Evolutionary conservation across 2,888 invertebrate species (phyloP).

Genomic region (Girardia tigrina): DNA sequence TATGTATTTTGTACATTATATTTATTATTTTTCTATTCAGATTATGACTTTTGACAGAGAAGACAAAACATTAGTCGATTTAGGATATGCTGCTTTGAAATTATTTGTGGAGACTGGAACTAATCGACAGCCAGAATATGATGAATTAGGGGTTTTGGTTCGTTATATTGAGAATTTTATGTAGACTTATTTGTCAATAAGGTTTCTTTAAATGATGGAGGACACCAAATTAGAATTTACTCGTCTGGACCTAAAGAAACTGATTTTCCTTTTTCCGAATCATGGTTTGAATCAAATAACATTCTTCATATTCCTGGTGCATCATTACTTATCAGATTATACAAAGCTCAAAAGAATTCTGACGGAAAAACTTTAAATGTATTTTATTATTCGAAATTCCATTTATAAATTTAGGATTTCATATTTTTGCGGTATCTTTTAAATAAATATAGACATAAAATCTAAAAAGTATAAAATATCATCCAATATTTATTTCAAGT

Average conservation of each 20-base stretch:
- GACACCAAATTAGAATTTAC: conserved; percentile 46
- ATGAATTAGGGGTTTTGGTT: conserved; percentile 44
- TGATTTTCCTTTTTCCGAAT: conserved; percentile 42
- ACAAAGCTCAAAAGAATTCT: background rate
- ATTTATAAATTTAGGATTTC: no score
- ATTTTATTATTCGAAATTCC: no score
- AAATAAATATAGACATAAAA: background rate
- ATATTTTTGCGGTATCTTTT: background rate
- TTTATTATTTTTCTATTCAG: conserved; percentile 39
- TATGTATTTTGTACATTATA: no score
- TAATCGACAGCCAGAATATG: conserved; percentile 43
- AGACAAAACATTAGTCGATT: conserved; percentile 43
- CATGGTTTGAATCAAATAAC: conserved; percentile 41
- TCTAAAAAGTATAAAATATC: no score
- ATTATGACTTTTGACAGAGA: conserved; percentile 47
- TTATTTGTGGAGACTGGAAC: conserved; percentile 47
- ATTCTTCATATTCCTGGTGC: conserved; percentile 45
- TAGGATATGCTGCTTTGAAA: conserved; percentile 45
- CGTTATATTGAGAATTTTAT: background rate
- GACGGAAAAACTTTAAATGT: conserved; percentile 5
- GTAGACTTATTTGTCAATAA: conserved; percentile 37
- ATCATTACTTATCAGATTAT: conserved; percentile 43
- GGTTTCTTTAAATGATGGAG: conserved; percentile 47
- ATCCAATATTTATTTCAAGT: no score
- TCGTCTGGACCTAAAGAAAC: conserved; percentile 44